Conservation (phyloP, 1,140 invertebrate genomes). For the Conus ventricosus region DNA sequence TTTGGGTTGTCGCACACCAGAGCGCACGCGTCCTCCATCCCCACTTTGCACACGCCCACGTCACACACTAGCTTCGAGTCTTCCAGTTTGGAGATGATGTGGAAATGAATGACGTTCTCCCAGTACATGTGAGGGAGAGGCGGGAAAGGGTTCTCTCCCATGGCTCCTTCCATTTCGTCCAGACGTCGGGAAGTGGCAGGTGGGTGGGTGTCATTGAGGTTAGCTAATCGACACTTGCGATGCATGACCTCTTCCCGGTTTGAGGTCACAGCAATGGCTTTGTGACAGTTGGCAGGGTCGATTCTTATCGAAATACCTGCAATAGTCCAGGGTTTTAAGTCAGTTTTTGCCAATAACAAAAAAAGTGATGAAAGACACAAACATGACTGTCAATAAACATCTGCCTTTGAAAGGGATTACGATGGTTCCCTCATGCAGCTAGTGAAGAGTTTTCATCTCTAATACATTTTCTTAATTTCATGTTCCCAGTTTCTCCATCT, state of each 20-base stretch:
- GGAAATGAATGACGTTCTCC: conserved; percentile 44
- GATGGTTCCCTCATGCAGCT: too few relatives aligned
- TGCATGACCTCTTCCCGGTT: conserved; percentile 42
- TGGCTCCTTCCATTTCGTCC: conserved; percentile 45
- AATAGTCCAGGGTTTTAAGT: background rate
- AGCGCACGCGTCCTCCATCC: conserved; percentile 37
- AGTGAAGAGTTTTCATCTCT: too few relatives aligned
- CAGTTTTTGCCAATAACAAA: too few relatives aligned
- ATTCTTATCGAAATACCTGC: conserved; percentile 41
- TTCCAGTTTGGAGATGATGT: conserved; percentile 40
- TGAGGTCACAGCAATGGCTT: conserved; percentile 37
- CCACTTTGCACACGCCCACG: conserved; percentile 42
- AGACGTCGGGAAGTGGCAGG: conserved; percentile 39
- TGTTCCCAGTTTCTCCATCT: too few relatives aligned
- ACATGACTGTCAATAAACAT: too few relatives aligned
- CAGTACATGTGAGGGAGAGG: conserved; percentile 41
- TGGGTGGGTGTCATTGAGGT: conserved; percentile 35
- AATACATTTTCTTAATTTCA: too few relatives aligned
- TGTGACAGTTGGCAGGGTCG: conserved; percentile 43
- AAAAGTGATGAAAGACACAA: too few relatives aligned
- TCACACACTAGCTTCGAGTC: conserved; percentile 44
- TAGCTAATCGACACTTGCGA: conserved; percentile 44
- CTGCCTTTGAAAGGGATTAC: too few relatives aligned
- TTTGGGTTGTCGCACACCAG: conserved; percentile 47
- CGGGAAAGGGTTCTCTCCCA: conserved; percentile 38